phyloP scores from a whole-genome alignment of 2,797 vertebrate species.

The Avahi laniger region DNA sequence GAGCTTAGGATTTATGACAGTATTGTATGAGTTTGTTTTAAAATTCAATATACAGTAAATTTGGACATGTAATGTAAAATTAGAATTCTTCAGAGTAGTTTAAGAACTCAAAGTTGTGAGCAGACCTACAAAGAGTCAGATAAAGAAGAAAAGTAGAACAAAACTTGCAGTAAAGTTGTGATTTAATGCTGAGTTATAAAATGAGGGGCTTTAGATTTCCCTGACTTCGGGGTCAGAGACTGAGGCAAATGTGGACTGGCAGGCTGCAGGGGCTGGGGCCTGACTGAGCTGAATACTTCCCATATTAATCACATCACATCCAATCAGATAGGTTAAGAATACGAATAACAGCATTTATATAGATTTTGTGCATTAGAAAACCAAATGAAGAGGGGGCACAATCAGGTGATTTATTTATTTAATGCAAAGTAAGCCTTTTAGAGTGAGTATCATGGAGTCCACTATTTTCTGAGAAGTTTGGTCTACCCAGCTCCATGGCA shows the following conservation, averaged over 20 bases:
- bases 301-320: not conserved
- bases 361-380: slow-evolving; percentile 6
- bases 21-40: not conserved
- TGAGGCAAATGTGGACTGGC: not conserved
- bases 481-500: not conserved
- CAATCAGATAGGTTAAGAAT: not conserved
- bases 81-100: not conserved
- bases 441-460: not conserved
- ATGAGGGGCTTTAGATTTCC: not conserved
- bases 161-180: not conserved
- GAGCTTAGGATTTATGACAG: not conserved
- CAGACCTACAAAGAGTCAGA: not conserved
- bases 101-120: not conserved
- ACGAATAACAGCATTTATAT: not conserved
- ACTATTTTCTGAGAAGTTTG: not conserved
- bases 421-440: not conserved
- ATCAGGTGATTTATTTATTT: not conserved
- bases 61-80: not conserved
- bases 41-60: not conserved
- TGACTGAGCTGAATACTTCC: not conserved
- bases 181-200: not conserved
- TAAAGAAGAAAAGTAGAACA: not conserved
- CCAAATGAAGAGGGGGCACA: not conserved
- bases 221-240: not conserved
- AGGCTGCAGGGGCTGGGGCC: not conserved